Percentiles rank a stretch among this genome's conserved stretches.
phyloP scores from a whole-genome alignment of 2,797 vertebrate species.

The Eulemur coronatus region DNA sequence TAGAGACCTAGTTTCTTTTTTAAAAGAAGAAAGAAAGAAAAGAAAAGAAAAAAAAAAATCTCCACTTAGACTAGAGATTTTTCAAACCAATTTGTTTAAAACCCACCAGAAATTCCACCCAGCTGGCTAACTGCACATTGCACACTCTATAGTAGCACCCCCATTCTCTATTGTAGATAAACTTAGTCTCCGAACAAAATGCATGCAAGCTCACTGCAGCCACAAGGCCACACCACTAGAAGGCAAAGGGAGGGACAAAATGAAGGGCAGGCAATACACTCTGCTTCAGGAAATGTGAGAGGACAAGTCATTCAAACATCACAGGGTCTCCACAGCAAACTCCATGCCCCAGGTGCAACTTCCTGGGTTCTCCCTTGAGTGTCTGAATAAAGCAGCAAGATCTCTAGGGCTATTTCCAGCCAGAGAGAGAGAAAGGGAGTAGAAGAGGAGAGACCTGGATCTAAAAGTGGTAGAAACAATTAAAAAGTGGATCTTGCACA shows the following conservation, averaged over 20 bases:
- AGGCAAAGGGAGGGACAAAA: background rate
- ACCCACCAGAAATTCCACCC: background rate
- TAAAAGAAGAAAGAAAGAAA: background rate
- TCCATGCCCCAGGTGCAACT: background rate
- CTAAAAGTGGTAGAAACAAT: background rate
- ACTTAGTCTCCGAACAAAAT: background rate
- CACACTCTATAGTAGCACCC: background rate
- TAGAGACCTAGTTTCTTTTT: background rate
- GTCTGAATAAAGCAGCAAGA: background rate
- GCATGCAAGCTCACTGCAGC: background rate
- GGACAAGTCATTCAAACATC: background rate
- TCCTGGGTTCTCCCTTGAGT: background rate
- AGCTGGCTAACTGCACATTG: background rate
- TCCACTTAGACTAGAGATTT: background rate
- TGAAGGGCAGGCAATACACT: background rate
- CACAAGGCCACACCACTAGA: background rate
- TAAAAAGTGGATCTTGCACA: background rate
- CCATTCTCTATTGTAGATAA: background rate
- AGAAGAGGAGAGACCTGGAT: background rate
- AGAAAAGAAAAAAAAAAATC: no score
- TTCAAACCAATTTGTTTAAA: slow-evolving; percentile 39
- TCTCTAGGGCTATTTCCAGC: background rate
- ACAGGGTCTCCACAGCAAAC: background rate
- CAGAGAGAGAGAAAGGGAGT: background rate
- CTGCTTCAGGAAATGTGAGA: background rate